Base-by-base conservation (phyloP, 1,140 invertebrate genomes). In the Diploscapter pachys region DNA sequence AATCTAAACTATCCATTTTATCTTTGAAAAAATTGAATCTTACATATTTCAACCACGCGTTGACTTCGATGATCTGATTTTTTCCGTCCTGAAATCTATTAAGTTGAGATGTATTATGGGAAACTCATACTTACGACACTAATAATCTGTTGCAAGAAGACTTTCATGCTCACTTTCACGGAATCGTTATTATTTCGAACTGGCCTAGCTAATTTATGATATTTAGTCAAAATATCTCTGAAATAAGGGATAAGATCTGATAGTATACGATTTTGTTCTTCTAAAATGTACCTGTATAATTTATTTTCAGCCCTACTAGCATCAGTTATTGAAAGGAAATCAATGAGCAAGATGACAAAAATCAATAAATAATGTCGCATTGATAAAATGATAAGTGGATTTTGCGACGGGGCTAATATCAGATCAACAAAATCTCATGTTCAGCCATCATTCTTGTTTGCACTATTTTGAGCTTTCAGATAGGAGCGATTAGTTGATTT, bases 51-150 rank as follows among this genome's bases (percentile, higher is more conserved):
- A 80, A 56, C 79, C 79, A 80, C 3, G 79, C 79, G 57, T 80
- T 80, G n/a, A 80, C 54, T 70, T 80, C 79, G n/a, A 80, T 80
- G 2, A 80, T 80, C 63, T 80, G 79, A 63, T 80, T 80, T 63
- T 80, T 74, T 54, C 80, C 79, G 66, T 80, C 79, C 73, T 79
- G 57, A 73, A 79, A 78, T 9, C 31, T 31, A 50, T 67, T 9
- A 11, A 61, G 11, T 13, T 11, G 62, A 62, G 5, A 70, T 73
- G 9, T n/a, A 52, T 77, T 50, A 50, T 50, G 5, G 9, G 13
- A 0, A 13, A 53, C 13, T 8, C 5, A 63, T 52, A 64, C 69
- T 48, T 67, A 79, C 78, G 57, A 80, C 54, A 68, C 73, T 76
- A 4, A 80, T 64, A 55, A 80, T 80, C 61, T 80, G 79, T 49